Percentiles rank a stretch among this genome's conserved stretches.
phyloP scores from a whole-genome alignment of 2,797 vertebrate genomes.

The Microctenopoma lineatum region DNA sequence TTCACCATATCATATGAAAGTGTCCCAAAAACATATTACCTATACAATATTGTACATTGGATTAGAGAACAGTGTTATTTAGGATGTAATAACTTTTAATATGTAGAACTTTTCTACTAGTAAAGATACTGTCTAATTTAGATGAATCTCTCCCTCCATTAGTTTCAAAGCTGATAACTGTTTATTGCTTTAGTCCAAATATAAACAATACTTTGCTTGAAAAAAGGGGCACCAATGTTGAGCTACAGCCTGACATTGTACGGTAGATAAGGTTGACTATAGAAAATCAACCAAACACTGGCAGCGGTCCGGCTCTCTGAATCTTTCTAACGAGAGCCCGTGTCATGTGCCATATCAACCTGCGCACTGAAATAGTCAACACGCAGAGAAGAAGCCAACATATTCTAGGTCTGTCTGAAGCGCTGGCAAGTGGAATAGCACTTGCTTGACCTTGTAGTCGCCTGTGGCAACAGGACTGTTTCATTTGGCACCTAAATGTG shows the following conservation, averaged over 20 bases:
- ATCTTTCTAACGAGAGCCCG: slow-evolving; percentile 50
- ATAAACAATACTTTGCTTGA: slow-evolving; percentile 65
- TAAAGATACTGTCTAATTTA: slow-evolving; percentile 74
- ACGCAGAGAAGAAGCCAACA: slow-evolving; percentile 62
- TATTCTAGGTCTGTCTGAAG: slow-evolving; percentile 52
- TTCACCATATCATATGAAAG: slow-evolving; percentile 68
- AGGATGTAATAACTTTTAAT: slow-evolving; percentile 81
- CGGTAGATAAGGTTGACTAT: slow-evolving; percentile 53
- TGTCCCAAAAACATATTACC: slow-evolving; percentile 73
- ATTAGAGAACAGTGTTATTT: slow-evolving; percentile 77
- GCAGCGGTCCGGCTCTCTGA: slow-evolving; percentile 63
- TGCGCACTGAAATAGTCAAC: slow-evolving; percentile 70
- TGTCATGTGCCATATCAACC: slow-evolving; percentile 73
- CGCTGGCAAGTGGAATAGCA: slow-evolving; percentile 47
- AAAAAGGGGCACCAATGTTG: slow-evolving; percentile 58
- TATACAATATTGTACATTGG: slow-evolving; percentile 79
- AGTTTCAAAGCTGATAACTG: slow-evolving; percentile 63
- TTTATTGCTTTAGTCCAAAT: slow-evolving; percentile 73
- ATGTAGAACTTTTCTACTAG: slow-evolving; percentile 79
- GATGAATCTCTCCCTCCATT: slow-evolving; percentile 66
- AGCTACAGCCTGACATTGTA: slow-evolving; percentile 59
- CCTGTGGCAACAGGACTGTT: slow-evolving; percentile 77
- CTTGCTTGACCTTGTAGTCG: slow-evolving; percentile 63
- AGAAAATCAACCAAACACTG: slow-evolving; percentile 56
- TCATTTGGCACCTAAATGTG: slow-evolving; percentile 64